phyloP scores from a whole-genome alignment of 2,113 vertebrate species.

The Octodon degus region DNA sequence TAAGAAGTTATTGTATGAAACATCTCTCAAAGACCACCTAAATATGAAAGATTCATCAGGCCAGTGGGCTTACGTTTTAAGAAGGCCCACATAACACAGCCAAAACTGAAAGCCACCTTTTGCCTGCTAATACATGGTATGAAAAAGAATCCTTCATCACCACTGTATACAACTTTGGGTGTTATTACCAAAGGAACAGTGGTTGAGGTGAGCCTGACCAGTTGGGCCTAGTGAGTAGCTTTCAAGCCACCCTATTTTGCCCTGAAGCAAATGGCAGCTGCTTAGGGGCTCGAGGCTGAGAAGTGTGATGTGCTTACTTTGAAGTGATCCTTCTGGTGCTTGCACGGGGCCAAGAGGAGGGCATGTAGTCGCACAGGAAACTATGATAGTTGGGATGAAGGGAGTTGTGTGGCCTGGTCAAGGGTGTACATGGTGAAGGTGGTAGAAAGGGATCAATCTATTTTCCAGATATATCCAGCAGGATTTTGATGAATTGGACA shows the following conservation, averaged over 20 bases:
- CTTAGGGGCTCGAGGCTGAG: neutral
- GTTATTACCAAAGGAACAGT: too few relatives aligned
- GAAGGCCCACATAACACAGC: too few relatives aligned
- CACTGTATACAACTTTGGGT: too few relatives aligned
- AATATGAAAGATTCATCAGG: too few relatives aligned
- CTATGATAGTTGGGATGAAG: neutral
- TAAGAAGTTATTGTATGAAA: too few relatives aligned
- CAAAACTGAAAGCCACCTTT: too few relatives aligned
- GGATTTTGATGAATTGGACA: neutral
- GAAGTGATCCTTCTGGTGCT: neutral
- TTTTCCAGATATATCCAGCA: neutral
- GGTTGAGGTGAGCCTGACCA: too few relatives aligned
- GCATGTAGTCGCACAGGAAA: neutral
- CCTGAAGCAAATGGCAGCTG: too few relatives aligned
- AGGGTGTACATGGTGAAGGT: neutral
- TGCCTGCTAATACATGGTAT: too few relatives aligned
- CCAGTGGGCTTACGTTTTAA: too few relatives aligned
- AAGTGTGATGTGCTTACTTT: neutral
- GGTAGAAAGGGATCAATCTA: neutral
- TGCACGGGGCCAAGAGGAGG: accelerated
- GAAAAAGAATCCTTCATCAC: too few relatives aligned
- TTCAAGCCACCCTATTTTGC: neutral
- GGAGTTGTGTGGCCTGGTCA: neutral
- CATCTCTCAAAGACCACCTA: too few relatives aligned
- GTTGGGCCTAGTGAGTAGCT: neutral